Evolutionary conservation across 2,888 invertebrate species (phyloP).

Genomic region (Amiota minor): DNA sequence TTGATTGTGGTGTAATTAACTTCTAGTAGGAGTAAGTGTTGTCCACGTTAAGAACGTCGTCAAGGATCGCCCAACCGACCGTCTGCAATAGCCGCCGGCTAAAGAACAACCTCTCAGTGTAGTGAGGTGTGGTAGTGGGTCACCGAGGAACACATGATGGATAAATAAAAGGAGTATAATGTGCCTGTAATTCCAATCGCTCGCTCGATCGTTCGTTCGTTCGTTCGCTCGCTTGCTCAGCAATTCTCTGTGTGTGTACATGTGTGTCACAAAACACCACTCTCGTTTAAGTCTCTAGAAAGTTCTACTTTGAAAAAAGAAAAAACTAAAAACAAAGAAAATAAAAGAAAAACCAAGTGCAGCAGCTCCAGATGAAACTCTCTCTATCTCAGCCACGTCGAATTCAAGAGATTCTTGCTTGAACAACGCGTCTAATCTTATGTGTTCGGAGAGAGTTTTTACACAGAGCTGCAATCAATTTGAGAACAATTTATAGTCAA

Average conservation of each 20-base stretch:
- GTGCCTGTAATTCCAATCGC: not conserved
- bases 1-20: too few species aligned
- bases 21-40: not conserved
- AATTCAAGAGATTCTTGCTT: too few species aligned
- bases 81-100: not conserved
- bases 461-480: constrained; percentile 62
- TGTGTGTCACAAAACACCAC: constrained; percentile 25
- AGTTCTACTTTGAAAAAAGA: not conserved
- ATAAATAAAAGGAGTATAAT: not conserved
- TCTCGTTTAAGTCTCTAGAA: not conserved
- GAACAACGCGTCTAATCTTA: not conserved
- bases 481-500: constrained; percentile 65
- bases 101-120: not conserved
- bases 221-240: not conserved
- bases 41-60: constrained; percentile 27
- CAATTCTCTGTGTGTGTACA: constrained; percentile 4
- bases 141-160: not conserved
- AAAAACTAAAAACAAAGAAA: not conserved
- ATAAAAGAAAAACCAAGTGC: constrained; percentile 1
- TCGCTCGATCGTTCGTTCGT: too few species aligned
- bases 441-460: constrained; percentile 53
- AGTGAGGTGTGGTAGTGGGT: not conserved
- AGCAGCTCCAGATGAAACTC: constrained; percentile 27
- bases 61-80: constrained; percentile 15
- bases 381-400: not conserved